Evolutionary conservation across 2,888 invertebrate species (phyloP), one percentile per base, ranked within the genome.

Genomic region (Syrphus vitripennis): DNA sequence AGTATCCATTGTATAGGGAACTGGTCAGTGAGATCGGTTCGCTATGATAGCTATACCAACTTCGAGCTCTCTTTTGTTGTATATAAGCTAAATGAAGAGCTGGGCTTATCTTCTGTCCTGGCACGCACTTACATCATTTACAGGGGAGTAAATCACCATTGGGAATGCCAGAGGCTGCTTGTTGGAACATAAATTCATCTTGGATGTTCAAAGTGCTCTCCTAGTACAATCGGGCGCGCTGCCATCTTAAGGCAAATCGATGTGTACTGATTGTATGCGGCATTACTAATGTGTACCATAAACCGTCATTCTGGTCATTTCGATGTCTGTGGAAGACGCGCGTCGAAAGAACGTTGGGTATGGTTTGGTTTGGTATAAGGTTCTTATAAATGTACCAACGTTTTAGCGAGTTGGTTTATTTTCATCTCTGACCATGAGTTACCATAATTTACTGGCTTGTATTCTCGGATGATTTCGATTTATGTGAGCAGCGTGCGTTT

Each of bases 71-170:
- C 71, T 55, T 84, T 76, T 84, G 76, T 80, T 71, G 75, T 57
- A 34, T 34, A 34, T 1, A 21, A 40, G 21, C 26, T 76, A 76
- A 59, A 76, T 76, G 76, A 77, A 84, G 81, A 67, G 76, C 50
- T 67, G 55, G 42, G 34, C 71, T 84, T 70, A 84, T 76, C 75
- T 65, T 45, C 50, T 65, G 81, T 45, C 37, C 59, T 69, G 80
- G 80, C 80, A 84, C 84, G 84, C 84, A 84, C 84, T 81, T 81
- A 84, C 76, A 81, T 70, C 74, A 79, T 76, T 76, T 80, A 84
- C 71, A 40, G 71, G 21, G 71, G 40, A 84, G 80, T 84, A 84
- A 84, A 84, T 84, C 84, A 84, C 84, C 80, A 69, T 29, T 53
- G 37, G 74, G 63, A 67, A 67, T 80, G 81, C 70, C 71, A 67